These are phyloP conservation scores for Lagopus muta DNA, from an alignment of 2,113 vertebrate species.

Conservation along the genomic window DNA sequence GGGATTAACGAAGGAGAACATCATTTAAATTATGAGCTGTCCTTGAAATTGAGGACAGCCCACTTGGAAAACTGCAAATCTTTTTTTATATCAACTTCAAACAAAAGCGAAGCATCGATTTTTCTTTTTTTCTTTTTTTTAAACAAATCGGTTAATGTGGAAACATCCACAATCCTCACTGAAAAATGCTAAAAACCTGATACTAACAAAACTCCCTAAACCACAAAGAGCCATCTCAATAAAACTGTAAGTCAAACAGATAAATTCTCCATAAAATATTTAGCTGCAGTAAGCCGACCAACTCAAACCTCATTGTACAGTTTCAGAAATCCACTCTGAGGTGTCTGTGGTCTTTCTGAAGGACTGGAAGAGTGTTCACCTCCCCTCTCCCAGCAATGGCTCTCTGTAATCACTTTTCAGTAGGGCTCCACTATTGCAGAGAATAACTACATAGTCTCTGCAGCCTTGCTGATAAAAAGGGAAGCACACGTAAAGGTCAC, in stretches of 20 bases:
- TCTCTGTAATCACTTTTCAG: background rate
- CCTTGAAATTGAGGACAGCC: background rate
- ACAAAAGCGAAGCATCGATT: background rate
- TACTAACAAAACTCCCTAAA: background rate
- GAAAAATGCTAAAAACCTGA: background rate
- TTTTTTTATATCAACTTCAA: background rate
- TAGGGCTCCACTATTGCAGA: fast-evolving
- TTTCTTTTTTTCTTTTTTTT: background rate
- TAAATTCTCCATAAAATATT: background rate
- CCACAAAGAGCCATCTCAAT: background rate
- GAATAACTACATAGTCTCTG: background rate
- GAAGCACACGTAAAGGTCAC: background rate
- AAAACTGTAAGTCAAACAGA: background rate
- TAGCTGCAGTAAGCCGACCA: background rate
- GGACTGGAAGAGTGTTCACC: background rate
- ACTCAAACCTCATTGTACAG: background rate
- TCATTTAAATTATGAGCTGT: background rate
- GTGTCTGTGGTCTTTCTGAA: background rate
- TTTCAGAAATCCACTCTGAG: background rate
- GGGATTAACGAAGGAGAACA: background rate
- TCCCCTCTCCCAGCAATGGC: background rate
- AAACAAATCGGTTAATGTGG: background rate
- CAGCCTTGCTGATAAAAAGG: background rate
- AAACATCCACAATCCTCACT: background rate
- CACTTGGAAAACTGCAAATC: background rate